Percentiles rank a stretch among this genome's conserved stretches.
Evolutionary conservation across 1,140 invertebrate genomes (phyloP).

Genomic region (Apocrypta bakeri): DNA sequence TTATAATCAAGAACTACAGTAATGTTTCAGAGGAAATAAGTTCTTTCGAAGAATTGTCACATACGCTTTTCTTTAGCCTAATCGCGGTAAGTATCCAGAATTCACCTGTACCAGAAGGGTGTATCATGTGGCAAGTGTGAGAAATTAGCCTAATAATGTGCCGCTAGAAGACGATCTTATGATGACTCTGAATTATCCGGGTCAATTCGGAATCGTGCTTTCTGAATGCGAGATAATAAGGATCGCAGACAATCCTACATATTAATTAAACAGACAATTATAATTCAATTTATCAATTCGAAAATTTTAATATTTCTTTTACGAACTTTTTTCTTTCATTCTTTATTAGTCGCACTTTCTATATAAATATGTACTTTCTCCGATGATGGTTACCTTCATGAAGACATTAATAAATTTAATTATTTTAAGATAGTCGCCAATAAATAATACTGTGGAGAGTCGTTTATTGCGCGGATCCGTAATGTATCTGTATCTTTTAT

Average conservation of each 20-base stretch:
- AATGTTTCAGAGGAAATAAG: too few relatives aligned
- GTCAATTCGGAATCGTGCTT: background rate
- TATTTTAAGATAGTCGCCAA: too few relatives aligned
- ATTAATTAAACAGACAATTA: background rate
- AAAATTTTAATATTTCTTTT: background rate
- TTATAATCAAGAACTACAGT: too few relatives aligned
- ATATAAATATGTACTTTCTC: background rate
- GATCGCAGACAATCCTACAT: too few relatives aligned
- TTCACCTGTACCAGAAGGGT: too few relatives aligned
- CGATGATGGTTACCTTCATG: background rate
- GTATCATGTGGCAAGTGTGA: slow-evolving; percentile 3
- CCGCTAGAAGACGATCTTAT: background rate
- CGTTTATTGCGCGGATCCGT: too few relatives aligned
- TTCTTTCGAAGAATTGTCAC: too few relatives aligned
- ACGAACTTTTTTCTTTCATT: background rate
- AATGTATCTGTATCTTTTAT: too few relatives aligned
- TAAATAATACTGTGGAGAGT: too few relatives aligned
- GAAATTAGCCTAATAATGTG: slow-evolving; percentile 29
- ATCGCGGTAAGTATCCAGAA: too few relatives aligned
- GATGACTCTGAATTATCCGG: slow-evolving; percentile 16
- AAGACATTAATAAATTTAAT: too few relatives aligned
- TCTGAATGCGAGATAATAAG: background rate
- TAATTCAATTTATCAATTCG: background rate
- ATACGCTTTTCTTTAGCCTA: too few relatives aligned
- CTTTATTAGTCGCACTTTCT: background rate